Percentiles rank a stretch among this genome's conserved stretches.
phyloP scores from a whole-genome alignment of 2,113 vertebrate species.

The Pristiophorus japonicus region DNA sequence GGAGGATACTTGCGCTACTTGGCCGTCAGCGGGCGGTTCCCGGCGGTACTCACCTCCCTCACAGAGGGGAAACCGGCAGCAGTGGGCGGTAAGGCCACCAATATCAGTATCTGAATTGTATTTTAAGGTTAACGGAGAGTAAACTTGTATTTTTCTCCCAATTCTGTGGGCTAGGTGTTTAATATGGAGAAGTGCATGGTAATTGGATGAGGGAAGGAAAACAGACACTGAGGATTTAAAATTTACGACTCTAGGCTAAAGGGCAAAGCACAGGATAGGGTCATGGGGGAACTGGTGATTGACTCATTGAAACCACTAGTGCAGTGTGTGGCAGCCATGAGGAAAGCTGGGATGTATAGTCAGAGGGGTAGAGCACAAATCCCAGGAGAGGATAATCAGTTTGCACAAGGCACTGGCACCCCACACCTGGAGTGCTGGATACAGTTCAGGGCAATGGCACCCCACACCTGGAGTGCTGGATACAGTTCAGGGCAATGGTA shows the following conservation, averaged over 20 bases:
- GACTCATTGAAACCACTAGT: not conserved
- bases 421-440: not conserved
- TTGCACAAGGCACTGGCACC: not conserved
- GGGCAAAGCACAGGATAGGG: not conserved
- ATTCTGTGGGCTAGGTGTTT: too few relatives aligned
- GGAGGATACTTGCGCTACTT: too few relatives aligned
- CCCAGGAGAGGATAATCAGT: not conserved
- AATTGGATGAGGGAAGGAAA: not conserved
- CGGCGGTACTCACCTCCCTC: too few relatives aligned
- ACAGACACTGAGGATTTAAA: not conserved
- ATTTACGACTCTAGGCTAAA: not conserved
- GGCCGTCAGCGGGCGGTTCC: too few relatives aligned
- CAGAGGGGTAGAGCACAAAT: not conserved
- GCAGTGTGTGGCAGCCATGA: not conserved
- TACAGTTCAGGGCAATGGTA: not conserved
- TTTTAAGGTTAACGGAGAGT: too few relatives aligned
- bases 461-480: not conserved
- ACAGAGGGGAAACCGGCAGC: too few relatives aligned
- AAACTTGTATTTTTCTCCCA: too few relatives aligned
- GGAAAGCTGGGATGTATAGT: not conserved
- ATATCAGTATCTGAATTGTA: too few relatives aligned
- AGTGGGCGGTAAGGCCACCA: too few relatives aligned
- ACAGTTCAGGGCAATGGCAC: not conserved
- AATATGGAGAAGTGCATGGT: not conserved
- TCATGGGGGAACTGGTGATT: not conserved